phyloP scores from a whole-genome alignment of 2,113 vertebrate genomes.

The Desmodus rotundus region DNA sequence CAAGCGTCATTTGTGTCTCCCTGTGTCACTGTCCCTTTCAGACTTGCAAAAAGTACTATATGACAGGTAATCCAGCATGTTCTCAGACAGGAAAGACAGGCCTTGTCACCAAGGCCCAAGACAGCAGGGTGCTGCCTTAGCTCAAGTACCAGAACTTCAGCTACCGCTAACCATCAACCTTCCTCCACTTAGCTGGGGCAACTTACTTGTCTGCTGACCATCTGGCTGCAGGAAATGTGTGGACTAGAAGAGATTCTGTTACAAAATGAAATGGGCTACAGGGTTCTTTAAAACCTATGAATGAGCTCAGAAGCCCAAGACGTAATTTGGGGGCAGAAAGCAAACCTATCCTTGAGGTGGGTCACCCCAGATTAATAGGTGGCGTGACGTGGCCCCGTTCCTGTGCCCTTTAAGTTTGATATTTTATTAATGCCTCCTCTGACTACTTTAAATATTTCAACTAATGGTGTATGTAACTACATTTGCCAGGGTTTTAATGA shows the following conservation, averaged over 20 bases:
- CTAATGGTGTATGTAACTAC: constrained; percentile 18
- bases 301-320: background rate
- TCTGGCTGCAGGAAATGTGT: background rate
- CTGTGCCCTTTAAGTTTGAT: background rate
- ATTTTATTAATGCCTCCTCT: background rate
- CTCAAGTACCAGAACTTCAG: background rate
- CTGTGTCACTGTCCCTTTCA: background rate
- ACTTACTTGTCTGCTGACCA: background rate
- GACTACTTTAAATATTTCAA: constrained; percentile 47
- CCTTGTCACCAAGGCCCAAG: background rate
- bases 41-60: background rate
- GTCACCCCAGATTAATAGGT: background rate
- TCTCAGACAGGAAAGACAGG: background rate
- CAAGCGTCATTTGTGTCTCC: background rate
- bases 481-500: constrained; percentile 20
- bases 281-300: background rate
- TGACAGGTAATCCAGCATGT: background rate
- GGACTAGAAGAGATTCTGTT: background rate
- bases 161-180: background rate
- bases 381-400: background rate
- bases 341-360: background rate
- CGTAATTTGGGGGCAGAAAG: background rate
- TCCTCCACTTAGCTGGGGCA: background rate
- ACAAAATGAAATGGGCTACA: background rate
- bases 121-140: background rate